phyloP scores from a whole-genome alignment of 2,888 invertebrate genomes.

The Pammene fasciana region DNA sequence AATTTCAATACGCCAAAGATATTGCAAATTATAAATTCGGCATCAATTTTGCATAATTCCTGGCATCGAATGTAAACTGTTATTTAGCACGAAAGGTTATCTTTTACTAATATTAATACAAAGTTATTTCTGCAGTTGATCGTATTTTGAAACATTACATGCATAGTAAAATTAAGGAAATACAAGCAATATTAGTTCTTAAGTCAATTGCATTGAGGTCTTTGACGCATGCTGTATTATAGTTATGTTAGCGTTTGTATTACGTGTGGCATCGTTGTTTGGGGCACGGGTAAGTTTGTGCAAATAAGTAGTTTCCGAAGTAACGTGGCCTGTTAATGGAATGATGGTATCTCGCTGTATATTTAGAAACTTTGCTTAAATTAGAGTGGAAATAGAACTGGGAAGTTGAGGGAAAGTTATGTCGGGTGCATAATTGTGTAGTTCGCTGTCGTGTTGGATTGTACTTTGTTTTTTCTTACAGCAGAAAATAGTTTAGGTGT shows the following conservation, averaged over 20 bases:
- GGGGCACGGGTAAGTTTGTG: slow-evolving; percentile 23
- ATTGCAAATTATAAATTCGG: slow-evolving; percentile 38
- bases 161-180: background rate
- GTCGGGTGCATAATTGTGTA: slow-evolving; percentile 7
- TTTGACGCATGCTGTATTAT: background rate
- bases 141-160: slow-evolving; percentile 9
- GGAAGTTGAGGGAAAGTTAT: slow-evolving; percentile 9
- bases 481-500: background rate
- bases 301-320: slow-evolving; percentile 44
- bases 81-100: slow-evolving; percentile 64
- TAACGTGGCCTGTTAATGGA: slow-evolving; percentile 35
- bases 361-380: slow-evolving; percentile 36
- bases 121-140: slow-evolving; percentile 10
- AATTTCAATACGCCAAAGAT: slow-evolving; percentile 19
- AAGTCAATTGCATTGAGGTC: background rate
- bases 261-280: background rate
- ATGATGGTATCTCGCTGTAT: slow-evolving; percentile 42
- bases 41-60: slow-evolving; percentile 57
- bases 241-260: background rate
- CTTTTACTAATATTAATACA: slow-evolving; percentile 52
- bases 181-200: background rate
- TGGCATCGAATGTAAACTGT: slow-evolving; percentile 55
- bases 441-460: background rate
- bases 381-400: slow-evolving; percentile 33
- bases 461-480: background rate